Evolutionary conservation across 2,797 vertebrate genomes (phyloP), one percentile per base, ranked within the genome.

Genomic region (Urophycis tenuis): DNA sequence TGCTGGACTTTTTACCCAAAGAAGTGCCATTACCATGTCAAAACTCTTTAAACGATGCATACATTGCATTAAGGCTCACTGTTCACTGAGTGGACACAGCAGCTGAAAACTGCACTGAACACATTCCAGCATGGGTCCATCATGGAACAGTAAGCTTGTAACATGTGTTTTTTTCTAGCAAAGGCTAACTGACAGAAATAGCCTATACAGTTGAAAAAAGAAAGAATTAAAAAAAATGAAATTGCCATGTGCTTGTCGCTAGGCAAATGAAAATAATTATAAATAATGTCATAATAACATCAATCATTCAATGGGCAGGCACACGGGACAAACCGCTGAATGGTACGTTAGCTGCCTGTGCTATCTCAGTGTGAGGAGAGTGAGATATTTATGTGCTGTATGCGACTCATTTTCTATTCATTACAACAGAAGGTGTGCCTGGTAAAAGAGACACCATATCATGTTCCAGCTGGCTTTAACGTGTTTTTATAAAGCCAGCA

Each of bases 401-500:
- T 75, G 64, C 71, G 72, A 83, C 74, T 79, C 30, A 78, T 83
- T 85, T 85, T 86, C 79, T 53, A 78, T 35, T 79, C 41, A 81
- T n/a, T 78, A 41, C 79, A 81, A 80, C 34, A 73, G 77, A n/a
- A 81, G 75, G 3, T 4, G 34, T 79, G 73, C 34, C 72, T 11
- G n/a, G 53, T 76, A 74, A 69, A 85, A 85, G 84, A 39, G 80
- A 79, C 74, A 81, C 76, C 64, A 17, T 49, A 22, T 32, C 17
- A 32, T 31, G 45, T 74, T 74, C 69, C 25, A 70, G 60, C 29
- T 75, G n/a, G 35, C 74, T 73, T 78, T 78, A 34, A 6, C 32
- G 30, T 33, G 32, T 69, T 77, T 74, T 71, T 76, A 79, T 75
- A 33, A 79, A 64, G 36, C 49, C 29, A 75, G 77, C 14, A 72